phyloP scores from a whole-genome alignment of 1,140 invertebrate species.

The Homalodisca vitripennis region DNA sequence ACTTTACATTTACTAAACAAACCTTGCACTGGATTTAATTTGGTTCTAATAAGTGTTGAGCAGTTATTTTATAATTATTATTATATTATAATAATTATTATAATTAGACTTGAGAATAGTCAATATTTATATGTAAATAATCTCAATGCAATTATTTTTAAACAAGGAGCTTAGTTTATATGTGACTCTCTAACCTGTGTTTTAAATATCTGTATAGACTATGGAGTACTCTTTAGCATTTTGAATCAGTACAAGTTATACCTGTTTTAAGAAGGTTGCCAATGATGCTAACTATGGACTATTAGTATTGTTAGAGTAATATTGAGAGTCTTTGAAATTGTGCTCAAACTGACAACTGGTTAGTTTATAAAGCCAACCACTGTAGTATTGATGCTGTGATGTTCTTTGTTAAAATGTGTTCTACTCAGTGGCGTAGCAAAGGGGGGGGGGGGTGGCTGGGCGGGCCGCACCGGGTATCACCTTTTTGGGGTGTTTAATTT shows the following conservation, averaged over 20 bases:
- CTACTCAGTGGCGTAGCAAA: no score
- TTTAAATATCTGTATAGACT: neutral
- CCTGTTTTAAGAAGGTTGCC: neutral
- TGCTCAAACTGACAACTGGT: no score
- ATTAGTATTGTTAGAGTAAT: constrained; percentile 13
- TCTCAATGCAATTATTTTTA: constrained; percentile 18
- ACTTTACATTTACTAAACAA: neutral
- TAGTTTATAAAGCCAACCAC: no score
- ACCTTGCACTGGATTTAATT: neutral
- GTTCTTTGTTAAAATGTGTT: no score
- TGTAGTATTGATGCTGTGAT: no score
- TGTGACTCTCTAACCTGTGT: constrained; percentile 8
- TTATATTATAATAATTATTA: neutral
- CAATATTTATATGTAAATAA: neutral
- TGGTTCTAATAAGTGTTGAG: no score
- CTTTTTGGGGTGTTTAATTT: no score
- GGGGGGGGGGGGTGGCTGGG: no score
- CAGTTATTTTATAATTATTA: neutral
- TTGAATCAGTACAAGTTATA: neutral
- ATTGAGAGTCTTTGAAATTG: no score
- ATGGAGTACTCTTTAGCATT: neutral
- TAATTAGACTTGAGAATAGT: constrained; percentile 1
- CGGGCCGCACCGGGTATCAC: no score
- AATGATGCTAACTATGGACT: neutral
- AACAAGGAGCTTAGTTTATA: neutral